phyloP scores from a whole-genome alignment of 2,113 vertebrate genomes.

The Rhinopomastus cyanomelas region DNA sequence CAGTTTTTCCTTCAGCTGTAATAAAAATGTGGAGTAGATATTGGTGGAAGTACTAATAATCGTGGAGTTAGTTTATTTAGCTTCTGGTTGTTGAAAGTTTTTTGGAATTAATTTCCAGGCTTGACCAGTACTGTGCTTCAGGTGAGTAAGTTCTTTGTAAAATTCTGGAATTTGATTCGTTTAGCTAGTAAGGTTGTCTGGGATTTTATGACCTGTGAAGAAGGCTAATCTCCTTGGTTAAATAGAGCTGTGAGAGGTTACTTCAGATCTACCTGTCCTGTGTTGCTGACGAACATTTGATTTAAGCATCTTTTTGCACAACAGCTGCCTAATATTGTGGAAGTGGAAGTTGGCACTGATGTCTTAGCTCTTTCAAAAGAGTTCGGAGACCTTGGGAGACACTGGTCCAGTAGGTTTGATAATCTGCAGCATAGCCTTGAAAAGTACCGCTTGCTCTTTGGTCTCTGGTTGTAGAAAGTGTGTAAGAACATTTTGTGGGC shows the following conservation, averaged over 20 bases:
- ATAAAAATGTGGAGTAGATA: not conserved
- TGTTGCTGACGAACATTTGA: not conserved
- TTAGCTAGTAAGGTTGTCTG: not conserved
- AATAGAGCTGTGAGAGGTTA: not conserved
- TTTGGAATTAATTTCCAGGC: not conserved
- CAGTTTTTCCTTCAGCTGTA: not conserved
- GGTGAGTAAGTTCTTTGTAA: not conserved
- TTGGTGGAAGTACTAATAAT: not conserved
- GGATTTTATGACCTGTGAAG: not conserved
- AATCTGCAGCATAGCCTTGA: not conserved
- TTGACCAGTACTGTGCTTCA: not conserved
- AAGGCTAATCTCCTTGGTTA: not conserved
- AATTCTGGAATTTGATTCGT: not conserved
- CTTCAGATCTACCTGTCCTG: not conserved
- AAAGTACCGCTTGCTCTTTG: not conserved
- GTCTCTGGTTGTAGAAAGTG: not conserved
- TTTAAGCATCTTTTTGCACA: not conserved
- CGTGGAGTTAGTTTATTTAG: not conserved
- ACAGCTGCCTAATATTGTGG: not conserved
- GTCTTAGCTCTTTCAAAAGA: not conserved
- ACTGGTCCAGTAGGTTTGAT: not conserved
- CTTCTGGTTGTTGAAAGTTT: not conserved
- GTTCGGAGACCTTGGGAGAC: not conserved
- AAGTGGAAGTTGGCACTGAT: not conserved
- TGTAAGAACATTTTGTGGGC: not conserved